These are phyloP conservation scores for Cremastobaeus sp. DNA, from an alignment of 2,888 invertebrate genomes.

Conservation along the genomic window DNA sequence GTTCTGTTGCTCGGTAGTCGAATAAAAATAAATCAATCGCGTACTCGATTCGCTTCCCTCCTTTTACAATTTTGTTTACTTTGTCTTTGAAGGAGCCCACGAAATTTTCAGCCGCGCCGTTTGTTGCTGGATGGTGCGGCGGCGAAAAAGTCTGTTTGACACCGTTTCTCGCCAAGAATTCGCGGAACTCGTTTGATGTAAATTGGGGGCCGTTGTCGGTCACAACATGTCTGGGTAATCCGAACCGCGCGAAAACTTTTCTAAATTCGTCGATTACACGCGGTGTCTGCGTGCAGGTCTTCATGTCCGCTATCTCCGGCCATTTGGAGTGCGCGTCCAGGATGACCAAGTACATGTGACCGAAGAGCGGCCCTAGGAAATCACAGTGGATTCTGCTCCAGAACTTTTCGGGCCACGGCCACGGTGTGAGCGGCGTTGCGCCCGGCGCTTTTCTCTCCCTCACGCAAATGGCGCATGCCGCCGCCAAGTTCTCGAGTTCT, in stretches of 20 bases:
- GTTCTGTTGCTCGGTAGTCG: conserved; percentile 23
- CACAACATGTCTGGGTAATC: conserved; percentile 12
- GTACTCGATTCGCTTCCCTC: neutral
- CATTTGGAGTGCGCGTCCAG: conserved; percentile 63
- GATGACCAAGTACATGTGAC: conserved; percentile 50
- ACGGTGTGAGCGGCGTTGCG: conserved; percentile 45
- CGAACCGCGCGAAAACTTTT: conserved; percentile 8
- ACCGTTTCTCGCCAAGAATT: conserved; percentile 7
- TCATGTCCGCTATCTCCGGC: conserved; percentile 49
- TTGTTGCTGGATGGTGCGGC: conserved; percentile 24
- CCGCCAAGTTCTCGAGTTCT: conserved; percentile 63
- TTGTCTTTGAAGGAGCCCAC: conserved; percentile 27
- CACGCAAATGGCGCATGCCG: conserved; percentile 41
- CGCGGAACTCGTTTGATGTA: conserved; percentile 8
- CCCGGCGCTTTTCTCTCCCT: conserved; percentile 41
- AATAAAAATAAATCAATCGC: conserved; percentile 18
- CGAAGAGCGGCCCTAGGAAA: conserved; percentile 62
- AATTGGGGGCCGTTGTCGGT: conserved; percentile 19
- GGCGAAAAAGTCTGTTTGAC: conserved; percentile 12
- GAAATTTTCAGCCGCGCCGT: conserved; percentile 26
- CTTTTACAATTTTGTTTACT: conserved; percentile 18
- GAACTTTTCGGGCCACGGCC: conserved; percentile 57
- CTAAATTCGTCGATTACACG: neutral
- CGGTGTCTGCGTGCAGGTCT: neutral
- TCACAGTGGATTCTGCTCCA: conserved; percentile 67